Evolutionary conservation across 2,113 vertebrate species (phyloP).

Genomic region (Urocynchramus pylzowi): DNA sequence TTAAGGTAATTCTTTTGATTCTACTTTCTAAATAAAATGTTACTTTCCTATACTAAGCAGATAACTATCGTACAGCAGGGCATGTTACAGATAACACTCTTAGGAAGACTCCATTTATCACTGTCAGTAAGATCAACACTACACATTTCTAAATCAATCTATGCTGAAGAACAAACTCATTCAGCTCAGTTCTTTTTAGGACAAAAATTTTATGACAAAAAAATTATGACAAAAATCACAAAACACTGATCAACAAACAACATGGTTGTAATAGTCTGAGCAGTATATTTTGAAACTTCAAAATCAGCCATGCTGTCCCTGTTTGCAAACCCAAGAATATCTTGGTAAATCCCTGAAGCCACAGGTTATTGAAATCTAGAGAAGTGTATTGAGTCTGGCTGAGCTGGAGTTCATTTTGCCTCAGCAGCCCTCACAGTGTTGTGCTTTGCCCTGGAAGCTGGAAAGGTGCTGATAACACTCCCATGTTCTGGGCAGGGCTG

Average conservation of each 20-base stretch:
- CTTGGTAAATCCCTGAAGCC: not conserved
- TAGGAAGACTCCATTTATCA: not conserved
- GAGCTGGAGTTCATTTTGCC: not conserved
- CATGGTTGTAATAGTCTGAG: not conserved
- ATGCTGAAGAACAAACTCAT: not conserved
- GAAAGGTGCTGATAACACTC: not conserved
- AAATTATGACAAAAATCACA: not conserved
- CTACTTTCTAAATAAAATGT: not conserved
- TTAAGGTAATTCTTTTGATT: not conserved
- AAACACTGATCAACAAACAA: not conserved
- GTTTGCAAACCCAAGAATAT: not conserved
- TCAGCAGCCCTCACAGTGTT: not conserved
- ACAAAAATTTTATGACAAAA: not conserved
- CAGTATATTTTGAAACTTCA: not conserved
- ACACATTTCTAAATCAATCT: not conserved
- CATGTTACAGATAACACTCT: not conserved
- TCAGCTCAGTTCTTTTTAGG: not conserved
- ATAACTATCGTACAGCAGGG: not conserved
- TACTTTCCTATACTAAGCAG: not conserved
- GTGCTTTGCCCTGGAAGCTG: not conserved
- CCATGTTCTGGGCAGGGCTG: not conserved
- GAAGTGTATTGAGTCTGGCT: not conserved
- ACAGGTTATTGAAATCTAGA: not conserved
- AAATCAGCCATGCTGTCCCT: not conserved
- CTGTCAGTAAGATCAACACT: not conserved